Conservation (phyloP, 92 coral and sea anemone species). For the Epizoanthus stellaris region DNA sequence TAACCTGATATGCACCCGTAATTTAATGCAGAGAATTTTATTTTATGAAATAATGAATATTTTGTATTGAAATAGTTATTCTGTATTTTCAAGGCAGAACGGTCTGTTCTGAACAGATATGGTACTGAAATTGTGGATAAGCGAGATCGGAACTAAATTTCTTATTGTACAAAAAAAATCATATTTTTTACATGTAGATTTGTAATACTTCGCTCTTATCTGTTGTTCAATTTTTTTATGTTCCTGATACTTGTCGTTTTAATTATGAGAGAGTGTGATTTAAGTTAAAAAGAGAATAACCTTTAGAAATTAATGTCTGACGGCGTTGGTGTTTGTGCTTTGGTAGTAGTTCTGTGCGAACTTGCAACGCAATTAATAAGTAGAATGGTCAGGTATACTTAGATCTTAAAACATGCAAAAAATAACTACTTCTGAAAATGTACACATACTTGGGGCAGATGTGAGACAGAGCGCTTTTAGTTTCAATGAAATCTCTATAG, state of each 20-base stretch:
- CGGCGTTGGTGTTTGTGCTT: too few species aligned
- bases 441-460: too few species aligned
- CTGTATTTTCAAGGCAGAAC: conserved; percentile 56
- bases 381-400: too few species aligned
- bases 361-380: too few species aligned
- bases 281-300: too few species aligned
- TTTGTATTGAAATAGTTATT: conserved; percentile 49
- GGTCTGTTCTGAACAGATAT: conserved; percentile 55
- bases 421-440: too few species aligned
- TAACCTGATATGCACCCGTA: conserved; percentile 45
- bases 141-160: conserved; percentile 10
- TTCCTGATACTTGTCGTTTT: background rate
- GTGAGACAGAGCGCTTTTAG: too few species aligned
- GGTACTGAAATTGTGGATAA: conserved; percentile 30
- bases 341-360: too few species aligned
- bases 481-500: too few species aligned
- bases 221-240: background rate
- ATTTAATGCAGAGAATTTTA: conserved; percentile 39
- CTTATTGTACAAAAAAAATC: conserved; percentile 13
- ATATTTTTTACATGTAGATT: conserved; percentile 11
- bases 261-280: background rate
- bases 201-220: background rate
- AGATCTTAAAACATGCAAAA: too few species aligned
- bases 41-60: conserved; percentile 42
- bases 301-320: too few species aligned